phyloP scores from a whole-genome alignment of 2,888 invertebrate species.

The Microdon myrmicae region DNA sequence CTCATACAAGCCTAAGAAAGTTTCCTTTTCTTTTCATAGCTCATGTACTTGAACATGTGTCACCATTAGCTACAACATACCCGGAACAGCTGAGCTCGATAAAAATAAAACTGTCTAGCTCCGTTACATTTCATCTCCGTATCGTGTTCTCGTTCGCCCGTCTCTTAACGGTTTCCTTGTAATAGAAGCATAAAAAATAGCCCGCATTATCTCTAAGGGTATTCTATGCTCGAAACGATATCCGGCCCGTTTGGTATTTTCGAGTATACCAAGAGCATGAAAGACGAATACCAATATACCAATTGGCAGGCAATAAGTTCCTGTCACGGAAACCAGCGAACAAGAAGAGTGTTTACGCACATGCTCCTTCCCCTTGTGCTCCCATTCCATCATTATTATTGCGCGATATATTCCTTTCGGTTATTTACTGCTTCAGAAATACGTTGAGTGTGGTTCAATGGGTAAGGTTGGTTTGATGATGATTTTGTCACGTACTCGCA shows the following conservation, averaged over 20 bases:
- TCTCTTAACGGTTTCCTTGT: neutral
- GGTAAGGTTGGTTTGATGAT: constrained; percentile 5
- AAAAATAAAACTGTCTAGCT: no score
- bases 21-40: no score
- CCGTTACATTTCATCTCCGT: no score
- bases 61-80: no score
- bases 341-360: constrained; percentile 3
- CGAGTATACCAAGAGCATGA: constrained; percentile 7
- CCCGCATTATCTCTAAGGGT: constrained; percentile 4
- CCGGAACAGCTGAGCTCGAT: no score
- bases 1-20: no score
- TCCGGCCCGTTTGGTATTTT: constrained; percentile 2
- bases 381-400: constrained; percentile 18
- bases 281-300: constrained; percentile 18
- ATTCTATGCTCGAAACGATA: constrained; percentile 9
- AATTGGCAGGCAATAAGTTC: constrained; percentile 16
- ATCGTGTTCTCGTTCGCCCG: no score
- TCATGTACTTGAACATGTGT: no score
- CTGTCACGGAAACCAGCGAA: constrained; percentile 12
- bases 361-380: constrained; percentile 10
- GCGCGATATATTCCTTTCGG: constrained; percentile 8
- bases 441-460: neutral
- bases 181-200: constrained; percentile 3
- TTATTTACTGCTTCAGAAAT: constrained; percentile 19
- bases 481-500: constrained; percentile 24